Base-by-base conservation (phyloP, 1,140 invertebrate species). In the Aricia agestis region DNA sequence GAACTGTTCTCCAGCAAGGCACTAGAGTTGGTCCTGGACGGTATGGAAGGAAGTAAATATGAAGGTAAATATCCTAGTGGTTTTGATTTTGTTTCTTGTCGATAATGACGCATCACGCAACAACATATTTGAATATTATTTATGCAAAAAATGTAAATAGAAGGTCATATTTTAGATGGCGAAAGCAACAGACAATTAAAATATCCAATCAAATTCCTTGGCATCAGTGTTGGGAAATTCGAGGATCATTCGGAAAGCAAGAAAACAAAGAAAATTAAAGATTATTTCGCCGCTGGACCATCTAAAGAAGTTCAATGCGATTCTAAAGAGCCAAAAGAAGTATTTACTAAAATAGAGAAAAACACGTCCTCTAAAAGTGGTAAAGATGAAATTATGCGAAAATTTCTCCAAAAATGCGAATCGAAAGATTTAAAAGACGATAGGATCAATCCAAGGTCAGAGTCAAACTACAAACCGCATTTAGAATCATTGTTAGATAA, bases 221-320 rank as follows among this genome's bases (percentile, higher is more conserved):
- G 96, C 6, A 90, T 97, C 2, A 95, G 95, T 75, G 96, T 95
- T 18, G 94, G 95, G 2, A 97, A 97, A 88, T 98, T 98, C 92
- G 92, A 95, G 78, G 93, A 95, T 74, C 86, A 85, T 32, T 76
- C 80, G 32, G 87, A 92, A 9, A 84, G 82, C 61, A 94, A 93
- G 75, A 94, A 94, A 77, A 93, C 89, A 17, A 93, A 85, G 72
- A 93, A 92, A 79, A 95, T 95, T 71, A 82, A 86, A 19, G 93
- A 94, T 76, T 95, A 93, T 82, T 95, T 95, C 76, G 92, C 89
- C 84, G 81, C 83, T 71, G 80, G 76, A 32, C 42, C 82, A 67
- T 81, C 81, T 65, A 88, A 82, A 74, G 79, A 79, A n/a, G 42
- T 36, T 19, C n/a, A 65, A 59, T 70, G 17, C 6, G 77, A 73